These are phyloP conservation scores for Todiramphus chloris DNA, from an alignment of 2,113 vertebrate species.

Conservation along the genomic window DNA sequence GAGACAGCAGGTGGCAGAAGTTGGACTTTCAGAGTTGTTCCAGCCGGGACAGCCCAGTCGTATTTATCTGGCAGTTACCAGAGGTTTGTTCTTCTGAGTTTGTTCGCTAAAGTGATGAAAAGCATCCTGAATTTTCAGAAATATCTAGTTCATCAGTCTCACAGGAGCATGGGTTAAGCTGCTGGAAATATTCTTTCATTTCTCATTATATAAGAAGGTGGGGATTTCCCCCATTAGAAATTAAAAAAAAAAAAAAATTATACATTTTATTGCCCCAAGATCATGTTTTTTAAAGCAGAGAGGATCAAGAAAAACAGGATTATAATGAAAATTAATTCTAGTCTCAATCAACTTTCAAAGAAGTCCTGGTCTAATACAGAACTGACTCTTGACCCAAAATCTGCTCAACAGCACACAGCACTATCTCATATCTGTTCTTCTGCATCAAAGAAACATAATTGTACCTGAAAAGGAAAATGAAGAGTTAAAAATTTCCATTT, in stretches of 20 bases:
- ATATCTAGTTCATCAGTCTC: background rate
- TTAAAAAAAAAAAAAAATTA: background rate
- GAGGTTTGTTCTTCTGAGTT: background rate
- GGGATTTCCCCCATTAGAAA: accelerated
- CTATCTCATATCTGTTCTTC: background rate
- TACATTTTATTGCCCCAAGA: background rate
- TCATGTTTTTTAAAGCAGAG: background rate
- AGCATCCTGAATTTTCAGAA: background rate
- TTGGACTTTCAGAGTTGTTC: background rate
- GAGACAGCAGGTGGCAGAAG: background rate
- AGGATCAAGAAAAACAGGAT: background rate
- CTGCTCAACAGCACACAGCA: background rate
- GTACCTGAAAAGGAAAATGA: background rate
- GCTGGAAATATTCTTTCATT: background rate
- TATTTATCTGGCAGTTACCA: background rate
- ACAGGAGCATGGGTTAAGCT: background rate
- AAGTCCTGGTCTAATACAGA: background rate
- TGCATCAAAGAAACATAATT: background rate
- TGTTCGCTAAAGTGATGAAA: background rate
- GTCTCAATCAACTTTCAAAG: background rate
- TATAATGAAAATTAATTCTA: background rate
- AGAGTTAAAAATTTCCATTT: constrained; percentile 31
- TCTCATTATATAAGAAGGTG: background rate
- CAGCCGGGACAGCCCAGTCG: background rate
- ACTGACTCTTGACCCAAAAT: background rate